Conservation (phyloP, 2,797 vertebrate species). For the Chrysolophus pictus region DNA sequence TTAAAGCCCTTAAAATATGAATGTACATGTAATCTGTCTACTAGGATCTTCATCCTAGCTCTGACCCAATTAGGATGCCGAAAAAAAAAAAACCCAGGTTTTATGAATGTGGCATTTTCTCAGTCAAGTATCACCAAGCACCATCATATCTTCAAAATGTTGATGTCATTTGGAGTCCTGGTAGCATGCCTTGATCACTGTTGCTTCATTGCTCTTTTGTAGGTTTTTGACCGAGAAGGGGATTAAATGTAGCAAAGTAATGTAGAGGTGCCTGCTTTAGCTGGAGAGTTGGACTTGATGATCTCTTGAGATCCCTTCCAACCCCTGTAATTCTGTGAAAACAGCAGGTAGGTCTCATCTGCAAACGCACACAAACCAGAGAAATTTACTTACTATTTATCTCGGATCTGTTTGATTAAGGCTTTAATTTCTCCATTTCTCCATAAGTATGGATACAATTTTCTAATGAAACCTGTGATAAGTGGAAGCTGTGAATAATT, state of each 20-base stretch:
- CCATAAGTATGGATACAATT: background rate
- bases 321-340: too few relatives aligned
- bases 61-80: constrained; percentile 53
- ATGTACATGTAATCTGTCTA: constrained; percentile 34
- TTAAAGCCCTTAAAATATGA: constrained; percentile 51
- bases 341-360: background rate
- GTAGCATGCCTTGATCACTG: background rate
- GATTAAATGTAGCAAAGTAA: background rate
- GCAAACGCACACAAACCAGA: background rate
- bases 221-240: background rate
- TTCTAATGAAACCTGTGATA: background rate
- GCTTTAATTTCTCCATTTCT: background rate
- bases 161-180: background rate
- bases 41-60: constrained; percentile 58
- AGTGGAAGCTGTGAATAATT: background rate
- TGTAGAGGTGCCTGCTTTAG: too few relatives aligned
- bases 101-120: constrained; percentile 26
- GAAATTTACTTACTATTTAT: background rate
- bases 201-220: background rate
- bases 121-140: constrained; percentile 13
- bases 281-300: too few relatives aligned
- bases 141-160: background rate
- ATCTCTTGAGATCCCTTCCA: too few relatives aligned
- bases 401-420: background rate
- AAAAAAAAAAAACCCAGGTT: constrained; percentile 51